phyloP scores from a whole-genome alignment of 2,113 vertebrate species.

The Kryptolebias marmoratus region DNA sequence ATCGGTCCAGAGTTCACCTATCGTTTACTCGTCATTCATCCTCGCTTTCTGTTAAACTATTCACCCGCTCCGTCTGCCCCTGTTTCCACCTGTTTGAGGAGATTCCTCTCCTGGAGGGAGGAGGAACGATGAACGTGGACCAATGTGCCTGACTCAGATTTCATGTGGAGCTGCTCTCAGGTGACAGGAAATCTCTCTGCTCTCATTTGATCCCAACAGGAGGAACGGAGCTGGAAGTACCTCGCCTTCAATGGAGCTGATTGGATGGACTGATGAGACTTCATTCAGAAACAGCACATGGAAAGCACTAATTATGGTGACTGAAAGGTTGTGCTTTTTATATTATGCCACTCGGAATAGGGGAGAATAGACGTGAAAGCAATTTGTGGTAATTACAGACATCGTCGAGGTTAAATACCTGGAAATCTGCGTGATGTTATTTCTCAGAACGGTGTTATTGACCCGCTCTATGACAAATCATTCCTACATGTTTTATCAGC shows the following conservation, averaged over 20 bases:
- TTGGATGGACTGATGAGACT: conserved; percentile 10
- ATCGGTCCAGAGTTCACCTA: conserved; percentile 78
- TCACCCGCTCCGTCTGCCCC: conserved; percentile 3
- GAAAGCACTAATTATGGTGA: conserved; percentile 9
- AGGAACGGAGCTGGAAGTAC: conserved; percentile 23
- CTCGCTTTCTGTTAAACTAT: conserved; percentile 19
- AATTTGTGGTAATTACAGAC: background rate
- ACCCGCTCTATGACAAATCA: conserved; percentile 18
- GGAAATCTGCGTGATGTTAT: conserved; percentile 29
- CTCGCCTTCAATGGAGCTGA: conserved; percentile 21
- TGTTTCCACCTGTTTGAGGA: background rate
- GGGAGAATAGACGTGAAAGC: background rate
- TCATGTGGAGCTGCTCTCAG: conserved; percentile 40
- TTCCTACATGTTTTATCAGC: conserved; percentile 41
- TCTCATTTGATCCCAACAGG: background rate
- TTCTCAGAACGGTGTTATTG: conserved; percentile 9
- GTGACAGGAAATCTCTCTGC: conserved; percentile 42
- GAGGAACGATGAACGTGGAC: conserved; percentile 33
- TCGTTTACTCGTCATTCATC: conserved; percentile 29
- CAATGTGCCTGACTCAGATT: conserved; percentile 27
- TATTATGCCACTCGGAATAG: no score
- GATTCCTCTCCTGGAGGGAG: conserved; percentile 15
- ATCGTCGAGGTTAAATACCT: background rate
- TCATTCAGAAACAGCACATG: conserved; percentile 2
- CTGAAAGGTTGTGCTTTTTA: background rate